phyloP scores from a whole-genome alignment of 2,888 invertebrate species.

The Luperina testacea region DNA sequence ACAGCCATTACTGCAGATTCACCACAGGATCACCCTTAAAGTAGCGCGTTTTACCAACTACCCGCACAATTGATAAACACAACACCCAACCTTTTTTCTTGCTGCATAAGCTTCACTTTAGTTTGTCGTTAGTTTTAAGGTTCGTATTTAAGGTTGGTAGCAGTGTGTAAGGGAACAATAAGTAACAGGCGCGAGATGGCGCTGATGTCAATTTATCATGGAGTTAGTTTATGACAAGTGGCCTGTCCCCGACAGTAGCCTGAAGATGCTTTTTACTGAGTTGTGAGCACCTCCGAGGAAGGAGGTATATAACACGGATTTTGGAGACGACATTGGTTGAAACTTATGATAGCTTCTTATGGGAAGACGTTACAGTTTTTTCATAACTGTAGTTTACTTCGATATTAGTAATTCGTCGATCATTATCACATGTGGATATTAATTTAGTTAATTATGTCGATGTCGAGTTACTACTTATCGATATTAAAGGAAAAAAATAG shows the following conservation, averaged over 20 bases:
- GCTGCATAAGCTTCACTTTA: constrained; percentile 47
- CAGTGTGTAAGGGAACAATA: constrained; percentile 86
- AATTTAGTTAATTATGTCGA: background rate
- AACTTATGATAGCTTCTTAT: constrained; percentile 1
- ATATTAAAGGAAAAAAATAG: background rate
- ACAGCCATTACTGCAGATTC: constrained; percentile 77
- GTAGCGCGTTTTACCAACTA: constrained; percentile 60
- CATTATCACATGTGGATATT: background rate
- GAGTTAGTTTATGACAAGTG: constrained; percentile 87
- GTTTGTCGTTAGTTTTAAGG: constrained; percentile 28
- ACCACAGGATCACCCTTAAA: constrained; percentile 78
- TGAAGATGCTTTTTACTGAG: constrained; percentile 85
- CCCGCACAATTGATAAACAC: background rate
- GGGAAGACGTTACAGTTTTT: background rate
- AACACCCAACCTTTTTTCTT: constrained; percentile 20
- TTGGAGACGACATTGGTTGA: constrained; percentile 32
- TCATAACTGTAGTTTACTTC: background rate
- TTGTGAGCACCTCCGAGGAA: constrained; percentile 66
- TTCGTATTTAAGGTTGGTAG: constrained; percentile 18
- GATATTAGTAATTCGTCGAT: background rate
- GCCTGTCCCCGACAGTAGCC: constrained; percentile 82
- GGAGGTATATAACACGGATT: constrained; percentile 27
- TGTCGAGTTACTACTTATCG: background rate
- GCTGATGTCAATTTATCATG: constrained; percentile 84
- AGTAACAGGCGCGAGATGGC: constrained; percentile 85